Evolutionary conservation across 2,888 invertebrate genomes (phyloP), one percentile per base, ranked within the genome.

Genomic region (Hydriomena furcata): DNA sequence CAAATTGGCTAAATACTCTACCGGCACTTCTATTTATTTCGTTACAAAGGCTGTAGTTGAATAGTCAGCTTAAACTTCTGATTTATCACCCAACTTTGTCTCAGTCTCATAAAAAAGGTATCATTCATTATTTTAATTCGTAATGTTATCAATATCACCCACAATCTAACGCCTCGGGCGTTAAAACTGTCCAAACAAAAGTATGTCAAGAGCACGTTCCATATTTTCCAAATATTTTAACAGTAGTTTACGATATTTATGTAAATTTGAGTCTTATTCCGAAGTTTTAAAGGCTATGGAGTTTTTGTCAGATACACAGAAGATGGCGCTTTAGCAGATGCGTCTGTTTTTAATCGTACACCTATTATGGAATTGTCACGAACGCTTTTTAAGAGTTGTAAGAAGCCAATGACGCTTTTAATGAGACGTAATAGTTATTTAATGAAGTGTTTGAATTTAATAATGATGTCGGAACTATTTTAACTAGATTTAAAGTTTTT

Each of bases 131-230:
- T 40, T 52, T 42, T 51, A 44, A 48, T 53, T 53, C 41, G 34
- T 58, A 58, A 54, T 58, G 55, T 58, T 55, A 58, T 76, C 74
- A 78, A 66, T 70, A 65, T 78, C 73, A 66, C 70, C 71, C 66
- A 71, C 71, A 52, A 47, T 49, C 62, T 62, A 59, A 65, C 54
- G 71, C 74, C 70, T 59, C 58, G 42, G 67, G 77, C 69, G n/a
- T 17, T 42, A 65, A 51, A 58, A 63, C 55, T 61, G 64, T 66
- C 65, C 66, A 71, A 70, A 69, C 69, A 61, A 69, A 73, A 70
- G 66, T 73, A 65, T 81, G 80, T 77, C 81, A 79, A 80, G 79
- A 76, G 58, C 76, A 62, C 63, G 59, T 61, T 41, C 45, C 50
- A 63, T 55, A 50, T 62, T 40, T 25, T 43, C 10, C 30, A 8